These are phyloP conservation scores for Montipora foliosa DNA, from an alignment of 64 coral and sea anemone species.

Conservation along the genomic window DNA sequence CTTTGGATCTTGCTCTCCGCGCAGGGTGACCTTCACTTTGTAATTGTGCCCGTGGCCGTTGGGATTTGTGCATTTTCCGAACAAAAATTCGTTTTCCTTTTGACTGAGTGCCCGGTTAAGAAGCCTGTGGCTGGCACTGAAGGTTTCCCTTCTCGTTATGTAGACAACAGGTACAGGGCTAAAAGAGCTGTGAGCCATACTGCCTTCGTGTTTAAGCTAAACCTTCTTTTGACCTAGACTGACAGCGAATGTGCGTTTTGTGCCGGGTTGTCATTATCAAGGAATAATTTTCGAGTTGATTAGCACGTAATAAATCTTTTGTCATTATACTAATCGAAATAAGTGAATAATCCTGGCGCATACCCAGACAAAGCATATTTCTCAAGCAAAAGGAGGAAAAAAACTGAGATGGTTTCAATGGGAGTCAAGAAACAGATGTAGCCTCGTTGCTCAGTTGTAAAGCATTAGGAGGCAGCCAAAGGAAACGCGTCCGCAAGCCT, in stretches of 20 bases:
- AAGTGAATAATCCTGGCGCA: too few relatives aligned
- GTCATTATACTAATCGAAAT: too few relatives aligned
- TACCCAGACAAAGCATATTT: too few relatives aligned
- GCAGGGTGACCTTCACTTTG: conserved; percentile 23
- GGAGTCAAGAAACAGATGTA: too few relatives aligned
- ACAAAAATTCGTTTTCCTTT: conserved; percentile 40
- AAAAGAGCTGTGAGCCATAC: conserved; percentile 1
- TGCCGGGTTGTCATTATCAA: background rate
- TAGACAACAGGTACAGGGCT: background rate
- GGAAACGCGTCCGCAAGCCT: too few relatives aligned
- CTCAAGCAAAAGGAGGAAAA: too few relatives aligned
- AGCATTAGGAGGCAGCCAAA: too few relatives aligned
- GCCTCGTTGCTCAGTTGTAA: too few relatives aligned
- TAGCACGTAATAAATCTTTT: background rate
- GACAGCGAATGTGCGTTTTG: background rate
- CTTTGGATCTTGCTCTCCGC: conserved; percentile 27
- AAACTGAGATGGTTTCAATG: too few relatives aligned
- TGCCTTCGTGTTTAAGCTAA: background rate
- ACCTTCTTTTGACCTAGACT: background rate
- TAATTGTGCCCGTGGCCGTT: conserved; percentile 72
- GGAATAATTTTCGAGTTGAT: background rate
- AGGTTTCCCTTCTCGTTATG: conserved; percentile 27
- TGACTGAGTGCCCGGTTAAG: background rate
- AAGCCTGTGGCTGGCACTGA: conserved; percentile 42
- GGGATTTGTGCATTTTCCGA: conserved; percentile 42